A percentile compares a stretch with the other conserved stretches of the same genome.
Conservation (phyloP, 2,797 vertebrate species). For the Gambusia yucatana region DNA sequence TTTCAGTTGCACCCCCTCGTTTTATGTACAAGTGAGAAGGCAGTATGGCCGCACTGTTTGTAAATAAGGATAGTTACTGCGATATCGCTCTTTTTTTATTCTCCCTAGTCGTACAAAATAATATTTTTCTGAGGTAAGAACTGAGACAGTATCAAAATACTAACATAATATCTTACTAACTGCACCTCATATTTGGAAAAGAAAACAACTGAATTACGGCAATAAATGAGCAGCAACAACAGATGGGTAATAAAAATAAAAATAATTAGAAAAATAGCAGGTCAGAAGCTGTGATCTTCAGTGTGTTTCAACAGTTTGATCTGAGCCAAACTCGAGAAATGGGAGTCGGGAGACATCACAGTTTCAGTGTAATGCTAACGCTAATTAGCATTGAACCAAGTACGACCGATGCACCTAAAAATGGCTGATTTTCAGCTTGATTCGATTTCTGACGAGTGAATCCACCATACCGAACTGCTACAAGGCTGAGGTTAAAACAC, state of each 20-base stretch:
- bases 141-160: slow-evolving; percentile 79
- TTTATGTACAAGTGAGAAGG: slow-evolving; percentile 78
- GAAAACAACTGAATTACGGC: slow-evolving; percentile 32
- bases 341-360: slow-evolving; percentile 39
- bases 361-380: too few species aligned
- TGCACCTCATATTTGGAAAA: slow-evolving; percentile 44
- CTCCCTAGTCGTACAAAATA: slow-evolving; percentile 76
- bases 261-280: neutral
- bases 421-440: neutral
- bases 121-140: slow-evolving; percentile 76
- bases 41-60: slow-evolving; percentile 75
- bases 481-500: neutral
- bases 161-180: slow-evolving; percentile 73
- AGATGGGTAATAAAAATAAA: slow-evolving; percentile 4
- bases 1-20: slow-evolving; percentile 49
- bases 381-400: neutral
- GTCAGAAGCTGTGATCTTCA: slow-evolving; percentile 12
- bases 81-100: slow-evolving; percentile 39
- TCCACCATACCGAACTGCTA: neutral
- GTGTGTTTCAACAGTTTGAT: slow-evolving; percentile 22
- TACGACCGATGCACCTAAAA: neutral
- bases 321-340: slow-evolving; percentile 5
- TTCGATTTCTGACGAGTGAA: neutral
- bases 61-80: slow-evolving; percentile 71
- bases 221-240: slow-evolving; percentile 31